These are phyloP conservation scores for Melanaphis sacchari DNA, from an alignment of 1,140 invertebrate genomes.

Conservation along the genomic window DNA sequence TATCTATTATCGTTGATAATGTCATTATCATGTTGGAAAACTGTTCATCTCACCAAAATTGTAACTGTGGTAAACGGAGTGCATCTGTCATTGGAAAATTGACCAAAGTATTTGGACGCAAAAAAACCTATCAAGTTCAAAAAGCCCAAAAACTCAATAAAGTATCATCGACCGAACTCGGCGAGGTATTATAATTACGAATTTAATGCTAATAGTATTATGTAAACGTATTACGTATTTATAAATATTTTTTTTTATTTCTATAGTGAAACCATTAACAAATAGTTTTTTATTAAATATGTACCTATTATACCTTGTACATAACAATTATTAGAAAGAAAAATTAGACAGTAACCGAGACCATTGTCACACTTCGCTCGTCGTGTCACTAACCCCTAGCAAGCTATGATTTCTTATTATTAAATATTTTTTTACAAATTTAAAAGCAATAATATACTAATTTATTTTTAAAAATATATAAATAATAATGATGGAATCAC, in stretches of 20 bases:
- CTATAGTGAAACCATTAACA: background rate
- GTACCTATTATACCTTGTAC: background rate
- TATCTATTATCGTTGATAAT: slow-evolving; percentile 4
- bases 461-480: background rate
- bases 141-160: slow-evolving; percentile 71
- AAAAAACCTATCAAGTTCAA: slow-evolving; percentile 78
- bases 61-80: slow-evolving; percentile 63
- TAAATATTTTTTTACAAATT: background rate
- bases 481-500: background rate
- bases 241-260: background rate
- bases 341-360: background rate
- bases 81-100: slow-evolving; percentile 73
- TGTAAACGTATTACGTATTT: background rate
- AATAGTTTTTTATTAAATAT: background rate
- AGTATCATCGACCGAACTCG: background rate
- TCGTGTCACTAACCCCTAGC: background rate
- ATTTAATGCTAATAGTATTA: background rate
- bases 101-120: slow-evolving; percentile 75
- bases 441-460: background rate
- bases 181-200: slow-evolving; percentile 21
- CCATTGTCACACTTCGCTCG: background rate
- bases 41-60: slow-evolving; percentile 50
- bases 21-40: slow-evolving; percentile 47
- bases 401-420: background rate
- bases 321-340: background rate